Evolutionary conservation across 2,797 vertebrate species (phyloP).

Genomic region (Chrysocyon brachyurus): DNA sequence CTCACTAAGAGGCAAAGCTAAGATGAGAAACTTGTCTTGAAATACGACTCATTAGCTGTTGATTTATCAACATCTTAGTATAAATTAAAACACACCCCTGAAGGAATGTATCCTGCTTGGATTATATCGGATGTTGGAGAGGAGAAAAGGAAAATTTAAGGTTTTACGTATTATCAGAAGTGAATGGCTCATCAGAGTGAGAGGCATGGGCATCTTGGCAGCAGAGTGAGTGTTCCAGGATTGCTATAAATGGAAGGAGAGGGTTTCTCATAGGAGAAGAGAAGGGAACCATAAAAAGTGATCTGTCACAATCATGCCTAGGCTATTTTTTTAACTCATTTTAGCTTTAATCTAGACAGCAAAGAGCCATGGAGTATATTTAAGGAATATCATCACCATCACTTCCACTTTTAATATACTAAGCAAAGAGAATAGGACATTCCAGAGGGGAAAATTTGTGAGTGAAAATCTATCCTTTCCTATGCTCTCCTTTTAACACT

Average conservation of each 20-base stretch:
- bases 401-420: background rate
- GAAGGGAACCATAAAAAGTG: background rate
- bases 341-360: background rate
- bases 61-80: background rate
- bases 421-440: background rate
- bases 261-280: background rate
- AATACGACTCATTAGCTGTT: background rate
- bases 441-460: background rate
- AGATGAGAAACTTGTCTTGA: background rate
- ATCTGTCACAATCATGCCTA: background rate
- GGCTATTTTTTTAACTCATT: background rate
- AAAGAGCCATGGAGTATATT: background rate
- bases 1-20: background rate
- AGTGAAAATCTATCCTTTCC: background rate
- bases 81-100: background rate
- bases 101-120: background rate
- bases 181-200: background rate
- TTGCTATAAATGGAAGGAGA: background rate
- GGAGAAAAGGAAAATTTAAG: background rate
- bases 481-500: background rate
- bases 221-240: background rate
- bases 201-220: background rate
- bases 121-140: background rate
- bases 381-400: background rate
- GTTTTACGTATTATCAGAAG: background rate